These are phyloP conservation scores for Caenorhabditis sp. DNA, from an alignment of 2,888 invertebrate species.

Conservation along the genomic window DNA sequence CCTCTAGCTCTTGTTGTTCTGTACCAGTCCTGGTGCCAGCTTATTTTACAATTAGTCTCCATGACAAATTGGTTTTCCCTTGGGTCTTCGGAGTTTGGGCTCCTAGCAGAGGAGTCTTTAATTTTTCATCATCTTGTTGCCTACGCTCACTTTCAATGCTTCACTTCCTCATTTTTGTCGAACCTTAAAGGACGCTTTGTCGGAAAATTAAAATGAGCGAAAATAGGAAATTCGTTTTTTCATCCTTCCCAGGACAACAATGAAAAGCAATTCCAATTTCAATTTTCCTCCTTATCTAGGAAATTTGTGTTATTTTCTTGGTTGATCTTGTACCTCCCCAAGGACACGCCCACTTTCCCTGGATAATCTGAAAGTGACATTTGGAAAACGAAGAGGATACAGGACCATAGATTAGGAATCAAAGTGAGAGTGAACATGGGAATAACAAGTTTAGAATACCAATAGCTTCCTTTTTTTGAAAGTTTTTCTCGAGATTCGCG, in stretches of 20 bases:
- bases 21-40: conserved; percentile 14
- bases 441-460: conserved; percentile 23
- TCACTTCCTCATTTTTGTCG: conserved; percentile 14
- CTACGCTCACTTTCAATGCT: conserved; percentile 6
- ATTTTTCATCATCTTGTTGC: conserved; percentile 16
- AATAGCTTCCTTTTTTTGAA: conserved; percentile 11
- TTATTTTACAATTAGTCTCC: conserved; percentile 16
- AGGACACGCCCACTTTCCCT: neutral
- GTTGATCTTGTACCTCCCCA: conserved; percentile 8
- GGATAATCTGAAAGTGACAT: neutral
- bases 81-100: neutral
- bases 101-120: neutral
- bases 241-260: conserved; percentile 13
- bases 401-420: conserved; percentile 36
- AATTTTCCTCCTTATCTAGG: conserved; percentile 24
- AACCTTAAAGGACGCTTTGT: conserved; percentile 25
- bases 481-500: neutral
- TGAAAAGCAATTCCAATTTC: conserved; percentile 18
- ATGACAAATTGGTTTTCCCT: conserved; percentile 15
- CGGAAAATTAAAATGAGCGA: conserved; percentile 26
- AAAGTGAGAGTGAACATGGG: conserved; percentile 10
- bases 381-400: conserved; percentile 7
- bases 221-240: conserved; percentile 23
- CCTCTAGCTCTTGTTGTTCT: conserved; percentile 1
- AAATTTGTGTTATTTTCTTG: conserved; percentile 3